Base-by-base conservation (phyloP, 2,113 vertebrate genomes). In the Lethenteron reissneri region DNA sequence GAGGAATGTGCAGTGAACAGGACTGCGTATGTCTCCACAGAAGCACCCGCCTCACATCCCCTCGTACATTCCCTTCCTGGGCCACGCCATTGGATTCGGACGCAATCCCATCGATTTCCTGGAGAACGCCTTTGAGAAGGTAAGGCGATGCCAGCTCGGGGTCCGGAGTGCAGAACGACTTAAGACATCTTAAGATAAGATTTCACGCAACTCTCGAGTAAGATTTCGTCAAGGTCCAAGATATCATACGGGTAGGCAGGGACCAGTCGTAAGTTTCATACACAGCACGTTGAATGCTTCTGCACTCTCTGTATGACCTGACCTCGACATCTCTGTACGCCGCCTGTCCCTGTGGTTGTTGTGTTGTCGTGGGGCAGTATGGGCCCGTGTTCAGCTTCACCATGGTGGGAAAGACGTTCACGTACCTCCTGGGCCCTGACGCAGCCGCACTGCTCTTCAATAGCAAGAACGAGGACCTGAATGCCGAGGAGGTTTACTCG, bases 321-420 rank as follows among this genome's bases (percentile, higher is more conserved):
- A 68, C 15, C 14, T 68, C 62, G 57, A 56, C 17, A 57, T 62
- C 14, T 56, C 69, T n/a, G 17, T 25, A 15, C 41, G 58, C 11
- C 56, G 41, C 58, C n/a, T 41, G 70, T 69, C 68, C 3, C 2
- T 70, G 19, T 73, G 8, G 71, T 11, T 60, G 9, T 72, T 69
- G 58, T 12, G 62, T 59, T 77, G 75, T 72, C 74, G 15, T 72
- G 57, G 41, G 41, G 17, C 78, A 99, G 94, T 95, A 99, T 58
- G 94, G 94, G 10, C 87, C 91, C 0, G 87, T 99, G 56, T 90
- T 97, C 82, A 99, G 91, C 74, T 99, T 99, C 76, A 99, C 90
- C 12, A 99, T 99, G 94, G 86, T 91, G 79, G 94, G 94, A 11
- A 91, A 89, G 76, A 95, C 88, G 0, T 99, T 99, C 79, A 99